phyloP scores from a whole-genome alignment of 1,140 invertebrate species.

The Cepaea nemoralis region DNA sequence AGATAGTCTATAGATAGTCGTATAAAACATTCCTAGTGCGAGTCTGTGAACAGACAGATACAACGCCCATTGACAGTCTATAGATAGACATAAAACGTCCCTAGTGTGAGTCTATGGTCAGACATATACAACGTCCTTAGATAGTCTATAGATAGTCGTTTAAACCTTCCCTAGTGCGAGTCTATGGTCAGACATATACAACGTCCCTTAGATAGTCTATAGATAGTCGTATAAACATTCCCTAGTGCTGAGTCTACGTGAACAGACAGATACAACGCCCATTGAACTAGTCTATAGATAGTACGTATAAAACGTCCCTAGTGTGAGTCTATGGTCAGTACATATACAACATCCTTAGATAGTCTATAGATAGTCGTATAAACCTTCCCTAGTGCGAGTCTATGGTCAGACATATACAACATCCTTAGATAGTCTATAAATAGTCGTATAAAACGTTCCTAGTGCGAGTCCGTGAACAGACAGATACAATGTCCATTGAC shows the following conservation, averaged over 20 bases:
- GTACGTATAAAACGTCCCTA: no score
- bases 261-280: no score
- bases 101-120: constrained; percentile 9
- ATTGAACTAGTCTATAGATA: not conserved
- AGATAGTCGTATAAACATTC: not conserved
- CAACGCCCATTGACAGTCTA: not conserved
- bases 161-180: no score
- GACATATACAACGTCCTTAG: not conserved
- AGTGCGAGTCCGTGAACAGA: not conserved
- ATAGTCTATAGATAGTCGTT: not conserved
- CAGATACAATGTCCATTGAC: not conserved
- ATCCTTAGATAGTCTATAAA: not conserved
- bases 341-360: not conserved
- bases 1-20: not conserved
- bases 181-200: not conserved
- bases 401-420: not conserved
- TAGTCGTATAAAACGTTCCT: constrained; percentile 6
- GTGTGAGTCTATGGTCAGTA: not conserved
- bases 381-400: no score
- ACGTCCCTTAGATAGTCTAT: not conserved
- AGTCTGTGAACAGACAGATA: not conserved
- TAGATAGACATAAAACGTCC: not conserved
- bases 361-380: no score
- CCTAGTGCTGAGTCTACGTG: constrained; percentile 23
- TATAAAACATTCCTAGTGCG: no score